phyloP scores from a whole-genome alignment of 2,113 vertebrate species.

The Tetrax tetrax region DNA sequence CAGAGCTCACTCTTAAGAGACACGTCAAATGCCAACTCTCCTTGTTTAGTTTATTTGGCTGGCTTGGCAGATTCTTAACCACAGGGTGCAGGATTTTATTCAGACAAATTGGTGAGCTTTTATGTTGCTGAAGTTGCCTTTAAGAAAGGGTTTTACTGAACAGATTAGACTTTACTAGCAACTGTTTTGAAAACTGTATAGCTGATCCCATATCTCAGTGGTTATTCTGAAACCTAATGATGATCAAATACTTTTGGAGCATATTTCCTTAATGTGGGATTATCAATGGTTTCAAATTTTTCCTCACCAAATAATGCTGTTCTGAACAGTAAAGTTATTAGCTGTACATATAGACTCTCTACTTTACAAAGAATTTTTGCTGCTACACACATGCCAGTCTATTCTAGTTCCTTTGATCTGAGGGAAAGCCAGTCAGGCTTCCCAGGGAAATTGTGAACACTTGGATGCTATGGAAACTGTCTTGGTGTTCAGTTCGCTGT shows the following conservation, averaged over 20 bases:
- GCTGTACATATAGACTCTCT: not conserved
- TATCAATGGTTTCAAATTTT: not conserved
- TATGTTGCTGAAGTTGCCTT: not conserved
- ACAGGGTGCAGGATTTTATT: not conserved
- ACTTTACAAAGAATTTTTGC: not conserved
- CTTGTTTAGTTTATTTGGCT: not conserved
- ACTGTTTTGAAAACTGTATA: not conserved
- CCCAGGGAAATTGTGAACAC: not conserved
- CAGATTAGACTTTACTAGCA: not conserved
- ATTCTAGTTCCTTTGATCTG: not conserved
- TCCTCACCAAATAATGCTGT: not conserved
- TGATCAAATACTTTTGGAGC: not conserved
- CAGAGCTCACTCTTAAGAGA: not conserved
- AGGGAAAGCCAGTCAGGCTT: not conserved
- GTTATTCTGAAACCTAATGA: not conserved
- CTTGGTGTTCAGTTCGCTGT: not conserved
- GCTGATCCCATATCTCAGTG: not conserved
- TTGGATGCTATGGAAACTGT: not conserved
- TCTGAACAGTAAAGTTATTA: not conserved
- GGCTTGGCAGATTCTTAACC: conserved; percentile 16
- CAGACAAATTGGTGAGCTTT: not conserved
- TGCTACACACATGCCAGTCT: not conserved
- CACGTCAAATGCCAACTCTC: not conserved
- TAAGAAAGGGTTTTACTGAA: not conserved
- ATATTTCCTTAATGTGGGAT: not conserved